Evolutionary conservation across 2,113 vertebrate species (phyloP).

Genomic region (Campylomormyrus tamandua): DNA sequence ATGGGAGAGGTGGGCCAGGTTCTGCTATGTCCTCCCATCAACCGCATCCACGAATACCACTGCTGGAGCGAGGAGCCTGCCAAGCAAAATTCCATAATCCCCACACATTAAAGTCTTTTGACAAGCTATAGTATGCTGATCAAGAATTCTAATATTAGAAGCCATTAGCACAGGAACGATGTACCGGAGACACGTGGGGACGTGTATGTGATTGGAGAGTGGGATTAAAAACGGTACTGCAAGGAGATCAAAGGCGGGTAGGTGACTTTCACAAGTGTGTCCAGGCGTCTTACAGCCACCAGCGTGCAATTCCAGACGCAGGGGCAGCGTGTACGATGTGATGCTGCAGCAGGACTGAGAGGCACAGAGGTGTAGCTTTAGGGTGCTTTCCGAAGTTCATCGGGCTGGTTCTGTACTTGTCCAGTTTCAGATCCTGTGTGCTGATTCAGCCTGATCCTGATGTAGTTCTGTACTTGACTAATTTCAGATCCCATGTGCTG

Average conservation of each 20-base stretch:
- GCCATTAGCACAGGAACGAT: background rate
- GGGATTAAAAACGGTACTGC: slow-evolving; percentile 19
- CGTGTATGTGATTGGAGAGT: background rate
- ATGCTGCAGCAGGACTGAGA: background rate
- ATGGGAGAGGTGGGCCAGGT: background rate
- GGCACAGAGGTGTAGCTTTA: background rate
- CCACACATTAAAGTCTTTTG: background rate
- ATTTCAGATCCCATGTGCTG: background rate
- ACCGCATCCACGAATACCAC: background rate
- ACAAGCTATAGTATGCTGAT: background rate
- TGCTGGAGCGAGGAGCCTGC: no score
- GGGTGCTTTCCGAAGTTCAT: background rate
- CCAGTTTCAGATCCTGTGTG: background rate
- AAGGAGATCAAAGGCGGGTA: slow-evolving; percentile 6
- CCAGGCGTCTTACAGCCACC: background rate
- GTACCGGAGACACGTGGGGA: background rate
- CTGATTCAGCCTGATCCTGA: background rate
- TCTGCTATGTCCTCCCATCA: background rate
- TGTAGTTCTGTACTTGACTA: background rate
- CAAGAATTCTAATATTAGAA: background rate
- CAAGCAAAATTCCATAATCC: background rate
- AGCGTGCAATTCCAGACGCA: background rate
- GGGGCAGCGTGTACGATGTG: background rate
- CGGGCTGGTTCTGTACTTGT: background rate
- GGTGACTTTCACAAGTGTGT: background rate